These are phyloP conservation scores for Poeciliopsis gracilis DNA, from an alignment of 2,797 vertebrate species.

Conservation along the genomic window DNA sequence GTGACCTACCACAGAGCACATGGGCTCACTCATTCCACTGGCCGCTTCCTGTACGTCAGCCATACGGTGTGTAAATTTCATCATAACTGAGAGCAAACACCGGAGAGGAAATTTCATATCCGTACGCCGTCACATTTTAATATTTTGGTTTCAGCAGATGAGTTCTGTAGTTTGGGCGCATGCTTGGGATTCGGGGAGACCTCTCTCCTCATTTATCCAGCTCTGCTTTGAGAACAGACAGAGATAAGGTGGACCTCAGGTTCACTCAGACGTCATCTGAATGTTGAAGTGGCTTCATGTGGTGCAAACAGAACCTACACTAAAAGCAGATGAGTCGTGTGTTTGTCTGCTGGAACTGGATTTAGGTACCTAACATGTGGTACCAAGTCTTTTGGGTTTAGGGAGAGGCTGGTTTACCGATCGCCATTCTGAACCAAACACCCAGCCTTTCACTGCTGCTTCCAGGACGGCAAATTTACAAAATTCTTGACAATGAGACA, in stretches of 20 bases:
- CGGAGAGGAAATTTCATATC: slow-evolving; percentile 79
- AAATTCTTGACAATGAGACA: background rate
- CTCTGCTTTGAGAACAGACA: slow-evolving; percentile 51
- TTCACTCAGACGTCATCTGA: slow-evolving; percentile 67
- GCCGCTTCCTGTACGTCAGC: slow-evolving; percentile 75
- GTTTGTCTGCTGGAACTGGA: background rate
- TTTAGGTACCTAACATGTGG: background rate
- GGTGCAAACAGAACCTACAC: slow-evolving; percentile 19
- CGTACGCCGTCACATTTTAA: slow-evolving; percentile 65
- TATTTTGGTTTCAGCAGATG: slow-evolving; percentile 57
- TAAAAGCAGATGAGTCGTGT: background rate
- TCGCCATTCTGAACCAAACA: background rate
- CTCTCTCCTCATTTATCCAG: slow-evolving; percentile 50
- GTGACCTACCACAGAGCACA: slow-evolving; percentile 54
- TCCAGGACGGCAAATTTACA: background rate
- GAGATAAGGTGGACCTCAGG: slow-evolving; percentile 62
- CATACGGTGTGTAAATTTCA: slow-evolving; percentile 69
- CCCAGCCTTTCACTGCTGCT: background rate
- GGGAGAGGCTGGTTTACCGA: background rate
- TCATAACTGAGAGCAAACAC: slow-evolving; percentile 73
- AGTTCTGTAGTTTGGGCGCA: slow-evolving; percentile 40
- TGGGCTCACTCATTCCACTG: slow-evolving; percentile 43
- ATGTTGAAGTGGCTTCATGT: slow-evolving; percentile 64
- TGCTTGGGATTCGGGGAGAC: slow-evolving; percentile 55
- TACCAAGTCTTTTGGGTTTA: background rate